These are phyloP conservation scores for Oscheius sp. DNA, from an alignment of 2,888 invertebrate species.

Conservation along the genomic window DNA sequence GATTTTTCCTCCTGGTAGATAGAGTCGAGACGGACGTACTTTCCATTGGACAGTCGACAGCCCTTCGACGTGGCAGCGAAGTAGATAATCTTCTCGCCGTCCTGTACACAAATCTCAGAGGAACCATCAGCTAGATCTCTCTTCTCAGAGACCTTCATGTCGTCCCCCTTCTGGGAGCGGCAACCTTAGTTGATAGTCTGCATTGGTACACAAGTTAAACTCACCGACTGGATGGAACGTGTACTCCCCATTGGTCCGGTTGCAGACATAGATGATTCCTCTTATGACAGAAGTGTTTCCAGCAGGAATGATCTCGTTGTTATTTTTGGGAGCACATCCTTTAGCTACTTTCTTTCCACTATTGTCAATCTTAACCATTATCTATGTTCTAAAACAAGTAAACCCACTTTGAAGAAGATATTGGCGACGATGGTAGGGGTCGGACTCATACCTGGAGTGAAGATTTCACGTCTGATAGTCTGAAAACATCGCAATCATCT, in stretches of 20 bases:
- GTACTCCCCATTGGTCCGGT: background rate
- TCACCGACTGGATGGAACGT: conserved; percentile 7
- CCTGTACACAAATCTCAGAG: conserved; percentile 12
- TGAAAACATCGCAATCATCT: background rate
- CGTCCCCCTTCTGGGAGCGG: background rate
- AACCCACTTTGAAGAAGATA: background rate
- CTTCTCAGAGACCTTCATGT: conserved; percentile 7
- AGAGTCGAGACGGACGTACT: background rate
- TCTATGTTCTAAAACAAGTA: background rate
- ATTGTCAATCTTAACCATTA: background rate
- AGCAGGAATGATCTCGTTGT: background rate
- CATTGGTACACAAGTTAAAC: background rate
- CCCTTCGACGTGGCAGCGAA: conserved; percentile 16
- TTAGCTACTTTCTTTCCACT: background rate
- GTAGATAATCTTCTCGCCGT: conserved; percentile 14
- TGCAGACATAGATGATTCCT: background rate
- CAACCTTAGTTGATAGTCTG: background rate
- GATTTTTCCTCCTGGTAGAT: conserved; percentile 12
- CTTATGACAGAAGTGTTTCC: conserved; percentile 1
- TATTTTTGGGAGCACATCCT: conserved; percentile 13
- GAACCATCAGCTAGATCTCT: conserved; percentile 5
- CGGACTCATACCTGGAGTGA: conserved; percentile 16
- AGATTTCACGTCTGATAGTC: conserved; percentile 1
- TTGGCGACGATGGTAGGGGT: background rate
- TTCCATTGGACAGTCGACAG: conserved; percentile 15